Evolutionary conservation across 92 coral and sea anemone genomes (phyloP).

Genomic region (Phymanthus crucifer): DNA sequence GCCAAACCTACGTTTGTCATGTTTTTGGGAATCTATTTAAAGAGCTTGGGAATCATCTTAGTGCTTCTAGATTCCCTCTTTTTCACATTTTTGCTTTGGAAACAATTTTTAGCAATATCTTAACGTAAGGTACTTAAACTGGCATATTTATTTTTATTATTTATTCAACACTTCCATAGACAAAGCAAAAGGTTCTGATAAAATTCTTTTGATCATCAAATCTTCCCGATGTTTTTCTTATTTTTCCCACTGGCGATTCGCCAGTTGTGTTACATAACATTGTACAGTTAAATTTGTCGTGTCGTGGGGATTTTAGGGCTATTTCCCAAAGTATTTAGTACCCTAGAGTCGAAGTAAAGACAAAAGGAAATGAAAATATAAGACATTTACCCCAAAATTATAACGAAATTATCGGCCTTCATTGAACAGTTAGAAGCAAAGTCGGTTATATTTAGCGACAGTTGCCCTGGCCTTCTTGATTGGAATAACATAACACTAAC

Average conservation of each 20-base stretch:
- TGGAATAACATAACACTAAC: too few relatives aligned
- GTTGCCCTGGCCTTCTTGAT: not conserved
- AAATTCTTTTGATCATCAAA: not conserved
- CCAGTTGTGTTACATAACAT: too few relatives aligned
- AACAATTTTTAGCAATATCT: too few relatives aligned
- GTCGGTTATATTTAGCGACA: not conserved
- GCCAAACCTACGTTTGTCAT: not conserved
- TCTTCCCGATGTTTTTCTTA: not conserved
- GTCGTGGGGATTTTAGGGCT: not conserved
- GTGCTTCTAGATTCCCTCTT: not conserved
- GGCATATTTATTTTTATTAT: not conserved
- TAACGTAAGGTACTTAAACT: not conserved
- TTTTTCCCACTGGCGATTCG: not conserved
- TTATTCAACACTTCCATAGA: not conserved
- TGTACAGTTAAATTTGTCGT: too few relatives aligned
- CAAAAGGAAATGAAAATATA: not conserved
- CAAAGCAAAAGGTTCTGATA: not conserved
- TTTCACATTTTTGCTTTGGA: not conserved
- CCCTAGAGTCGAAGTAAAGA: not conserved
- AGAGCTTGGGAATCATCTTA: conserved; percentile 1
- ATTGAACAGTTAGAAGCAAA: not conserved
- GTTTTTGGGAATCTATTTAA: not conserved
- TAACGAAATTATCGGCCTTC: not conserved
- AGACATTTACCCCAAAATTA: not conserved
- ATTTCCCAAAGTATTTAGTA: not conserved